Conservation (phyloP, 2,888 invertebrate species). For the Ctenicera cuprea region DNA sequence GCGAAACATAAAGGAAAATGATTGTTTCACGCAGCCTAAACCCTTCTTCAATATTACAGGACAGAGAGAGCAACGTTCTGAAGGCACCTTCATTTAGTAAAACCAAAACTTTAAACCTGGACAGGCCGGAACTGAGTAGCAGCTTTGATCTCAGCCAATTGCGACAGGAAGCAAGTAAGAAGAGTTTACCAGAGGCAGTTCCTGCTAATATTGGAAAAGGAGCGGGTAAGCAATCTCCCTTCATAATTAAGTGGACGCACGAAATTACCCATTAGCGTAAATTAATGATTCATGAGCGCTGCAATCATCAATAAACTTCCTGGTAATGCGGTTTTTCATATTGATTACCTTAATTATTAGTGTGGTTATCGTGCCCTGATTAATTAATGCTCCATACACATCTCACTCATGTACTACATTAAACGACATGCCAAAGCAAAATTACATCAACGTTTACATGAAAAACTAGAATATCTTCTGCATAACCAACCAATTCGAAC, state of each 20-base stretch:
- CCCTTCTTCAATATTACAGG: slow-evolving; percentile 27
- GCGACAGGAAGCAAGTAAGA: slow-evolving; percentile 61
- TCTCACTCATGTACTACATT: neutral
- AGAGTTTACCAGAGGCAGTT: slow-evolving; percentile 53
- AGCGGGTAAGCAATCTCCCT: slow-evolving; percentile 28
- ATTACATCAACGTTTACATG: neutral
- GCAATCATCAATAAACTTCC: slow-evolving; percentile 8
- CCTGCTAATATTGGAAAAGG: slow-evolving; percentile 38
- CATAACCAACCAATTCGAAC: no score
- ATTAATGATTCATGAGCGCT: slow-evolving; percentile 19
- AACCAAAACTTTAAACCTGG: slow-evolving; percentile 32
- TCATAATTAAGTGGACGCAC: slow-evolving; percentile 33
- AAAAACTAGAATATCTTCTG: no score
- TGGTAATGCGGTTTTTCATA: slow-evolving; percentile 19
- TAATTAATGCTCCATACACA: slow-evolving; percentile 6
- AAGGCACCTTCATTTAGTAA: slow-evolving; percentile 31
- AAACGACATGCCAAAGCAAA: neutral
- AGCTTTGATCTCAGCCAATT: slow-evolving; percentile 64
- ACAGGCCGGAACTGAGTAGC: slow-evolving; percentile 60
- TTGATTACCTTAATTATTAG: slow-evolving; percentile 13
- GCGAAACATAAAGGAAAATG: neutral
- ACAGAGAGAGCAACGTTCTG: slow-evolving; percentile 35
- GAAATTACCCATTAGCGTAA: slow-evolving; percentile 25
- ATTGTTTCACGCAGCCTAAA: slow-evolving; percentile 10
- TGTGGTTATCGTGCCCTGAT: neutral